phyloP scores from a whole-genome alignment of 2,888 invertebrate species.

The Alcis repandata region DNA sequence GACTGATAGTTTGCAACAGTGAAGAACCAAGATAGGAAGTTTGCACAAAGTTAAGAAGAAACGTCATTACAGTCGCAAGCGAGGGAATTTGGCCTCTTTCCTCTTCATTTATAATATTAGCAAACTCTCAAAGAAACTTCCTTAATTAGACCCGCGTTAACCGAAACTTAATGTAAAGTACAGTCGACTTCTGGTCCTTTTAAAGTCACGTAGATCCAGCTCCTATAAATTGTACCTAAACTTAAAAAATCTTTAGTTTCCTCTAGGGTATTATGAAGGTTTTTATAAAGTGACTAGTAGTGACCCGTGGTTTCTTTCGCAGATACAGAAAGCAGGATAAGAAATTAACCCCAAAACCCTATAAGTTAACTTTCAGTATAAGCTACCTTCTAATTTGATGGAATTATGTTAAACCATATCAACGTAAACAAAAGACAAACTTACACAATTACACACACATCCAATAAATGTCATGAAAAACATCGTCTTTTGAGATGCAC shows the following conservation, averaged over 20 bases:
- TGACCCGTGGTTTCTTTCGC: too few species aligned
- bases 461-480: too few species aligned
- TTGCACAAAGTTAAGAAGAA: slow-evolving; percentile 60
- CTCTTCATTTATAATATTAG: slow-evolving; percentile 76
- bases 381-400: too few species aligned
- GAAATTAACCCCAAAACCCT: too few species aligned
- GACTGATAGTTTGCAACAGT: slow-evolving; percentile 39
- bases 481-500: too few species aligned
- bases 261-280: slow-evolving; percentile 57
- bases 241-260: slow-evolving; percentile 60
- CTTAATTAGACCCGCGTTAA: slow-evolving; percentile 75
- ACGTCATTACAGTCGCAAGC: slow-evolving; percentile 61
- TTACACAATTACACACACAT: too few species aligned
- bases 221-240: slow-evolving; percentile 55
- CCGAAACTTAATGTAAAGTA: slow-evolving; percentile 75
- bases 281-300: slow-evolving; percentile 25
- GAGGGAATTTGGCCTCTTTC: slow-evolving; percentile 67
- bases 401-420: too few species aligned
- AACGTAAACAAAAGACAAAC: too few species aligned
- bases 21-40: slow-evolving; percentile 50
- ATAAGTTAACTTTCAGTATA: too few species aligned
- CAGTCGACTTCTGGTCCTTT: slow-evolving; percentile 70
- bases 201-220: slow-evolving; percentile 70
- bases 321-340: too few species aligned
- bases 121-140: slow-evolving; percentile 69